phyloP scores from a whole-genome alignment of 2,797 vertebrate genomes.

The Melanotaenia maccullochi region DNA sequence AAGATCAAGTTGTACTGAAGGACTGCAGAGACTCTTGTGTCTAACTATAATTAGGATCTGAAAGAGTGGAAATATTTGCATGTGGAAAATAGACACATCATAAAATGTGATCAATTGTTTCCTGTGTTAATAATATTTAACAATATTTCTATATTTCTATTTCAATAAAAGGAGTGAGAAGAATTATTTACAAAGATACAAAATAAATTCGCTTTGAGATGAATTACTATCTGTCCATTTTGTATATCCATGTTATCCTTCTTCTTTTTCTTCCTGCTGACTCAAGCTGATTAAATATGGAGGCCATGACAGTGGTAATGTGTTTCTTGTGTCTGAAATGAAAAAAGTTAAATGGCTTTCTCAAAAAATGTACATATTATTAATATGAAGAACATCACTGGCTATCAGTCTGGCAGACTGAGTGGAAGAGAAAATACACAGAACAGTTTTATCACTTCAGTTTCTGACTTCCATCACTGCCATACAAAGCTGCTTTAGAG shows the following conservation, averaged over 20 bases:
- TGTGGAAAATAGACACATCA: slow-evolving; percentile 34
- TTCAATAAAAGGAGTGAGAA: neutral
- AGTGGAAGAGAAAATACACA: slow-evolving; percentile 18
- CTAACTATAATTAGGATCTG: neutral
- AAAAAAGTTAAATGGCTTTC: slow-evolving; percentile 19
- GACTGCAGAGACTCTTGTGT: slow-evolving; percentile 18
- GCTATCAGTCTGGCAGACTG: slow-evolving; percentile 16
- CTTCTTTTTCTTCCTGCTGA: slow-evolving; percentile 9
- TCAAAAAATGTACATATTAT: slow-evolving; percentile 33
- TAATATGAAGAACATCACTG: slow-evolving; percentile 22
- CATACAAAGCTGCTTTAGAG: slow-evolving; percentile 32
- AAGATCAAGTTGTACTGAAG: slow-evolving; percentile 17
- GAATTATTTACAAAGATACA: neutral
- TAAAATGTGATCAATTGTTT: slow-evolving; percentile 29
- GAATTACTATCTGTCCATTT: slow-evolving; percentile 11
- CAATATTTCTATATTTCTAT: neutral
- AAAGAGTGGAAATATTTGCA: slow-evolving; percentile 36
- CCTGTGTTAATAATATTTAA: neutral
- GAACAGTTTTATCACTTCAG: slow-evolving; percentile 2
- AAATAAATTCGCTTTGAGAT: neutral
- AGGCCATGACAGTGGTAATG: neutral
- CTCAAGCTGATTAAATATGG: neutral
- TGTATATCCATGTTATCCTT: slow-evolving; percentile 6
- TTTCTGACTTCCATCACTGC: slow-evolving; percentile 5
- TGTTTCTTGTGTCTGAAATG: neutral